A percentile compares a stretch with the other conserved stretches of the same genome.
These are phyloP conservation scores for Furcifer pardalis DNA, from an alignment of 2,797 vertebrate genomes.

Conservation along the genomic window DNA sequence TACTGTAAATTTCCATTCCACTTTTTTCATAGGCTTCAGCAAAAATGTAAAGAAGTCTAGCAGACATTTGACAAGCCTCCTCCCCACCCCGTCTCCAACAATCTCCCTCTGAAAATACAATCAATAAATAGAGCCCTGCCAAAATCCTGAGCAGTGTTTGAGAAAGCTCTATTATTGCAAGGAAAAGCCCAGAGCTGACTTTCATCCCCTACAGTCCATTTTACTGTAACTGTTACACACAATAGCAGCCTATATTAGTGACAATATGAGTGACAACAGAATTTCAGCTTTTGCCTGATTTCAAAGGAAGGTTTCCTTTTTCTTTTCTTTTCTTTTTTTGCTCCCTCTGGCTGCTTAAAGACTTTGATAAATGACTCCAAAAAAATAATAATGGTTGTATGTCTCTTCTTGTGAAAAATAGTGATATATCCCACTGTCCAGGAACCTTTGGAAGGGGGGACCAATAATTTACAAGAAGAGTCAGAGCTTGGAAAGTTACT, in stretches of 20 bases:
- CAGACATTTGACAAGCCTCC: background rate
- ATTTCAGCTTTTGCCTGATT: background rate
- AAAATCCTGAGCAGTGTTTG: background rate
- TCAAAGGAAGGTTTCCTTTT: background rate
- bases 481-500: too few relatives aligned
- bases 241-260: background rate
- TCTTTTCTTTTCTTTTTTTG: too few relatives aligned
- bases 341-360: background rate
- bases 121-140: background rate
- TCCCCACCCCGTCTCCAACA: background rate
- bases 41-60: background rate
- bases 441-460: too few relatives aligned
- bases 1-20: background rate
- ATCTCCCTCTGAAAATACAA: background rate
- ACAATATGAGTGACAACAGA: background rate
- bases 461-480: too few relatives aligned
- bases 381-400: background rate
- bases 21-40: background rate
- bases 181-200: background rate
- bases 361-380: background rate
- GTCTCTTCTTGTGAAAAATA: background rate
- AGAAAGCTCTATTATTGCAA: background rate
- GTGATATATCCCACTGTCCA: background rate
- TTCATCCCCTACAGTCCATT: background rate
- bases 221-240: background rate